Evolutionary conservation across 2,113 vertebrate genomes (phyloP), one percentile per base, ranked within the genome.

Genomic region (Cercopithecus mona): DNA sequence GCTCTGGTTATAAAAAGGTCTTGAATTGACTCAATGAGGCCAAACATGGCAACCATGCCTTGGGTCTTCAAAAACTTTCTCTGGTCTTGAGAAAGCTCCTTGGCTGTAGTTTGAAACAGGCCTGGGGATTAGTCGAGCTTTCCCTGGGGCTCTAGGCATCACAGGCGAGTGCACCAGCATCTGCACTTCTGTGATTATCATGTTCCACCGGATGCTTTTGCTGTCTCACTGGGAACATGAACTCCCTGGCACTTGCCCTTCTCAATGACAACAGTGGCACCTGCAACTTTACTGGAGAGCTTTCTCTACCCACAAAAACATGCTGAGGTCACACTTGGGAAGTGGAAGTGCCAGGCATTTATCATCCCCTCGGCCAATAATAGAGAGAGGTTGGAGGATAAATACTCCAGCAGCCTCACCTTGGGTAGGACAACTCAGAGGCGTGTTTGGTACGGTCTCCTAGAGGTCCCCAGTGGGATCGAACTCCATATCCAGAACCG

Each of bases 81-180:
- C 23, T 78, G 48, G 18, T 76, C 25, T 94, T 52, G 52, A 57
- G 79, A 80, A 73, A 84, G 13, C 9, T 40, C 57, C 61, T 43
- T 73, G 43, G 38, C n/a, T 84, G 8, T 48, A 55, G 43, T 11
- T 57, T 30, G 32, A 80, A 32, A 64, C 25, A 48, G 32, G 68
- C 12, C 20, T 0, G 27, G 45, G 23, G 66, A 61, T n/a, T n/a
- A 90, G 64, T n/a, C 40, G 45, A n/a, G 52, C 27, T 45, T 43
- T 38, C 40, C 57, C 43, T 13, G 11, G 4, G 8, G 4, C 43
- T 40, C 5, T n/a, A 14, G 35, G 2, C 25, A 48, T 12, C 66
- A n/a, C 48, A 9, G 40, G n/a, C 13, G 27, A 64, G 5, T 5
- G 38, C 68, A 14, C 0, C 0, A 20, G 43, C 8, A 35, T 68